Evolutionary conservation across 2,888 invertebrate genomes (phyloP).

Genomic region (Muschampia plurimacula): DNA sequence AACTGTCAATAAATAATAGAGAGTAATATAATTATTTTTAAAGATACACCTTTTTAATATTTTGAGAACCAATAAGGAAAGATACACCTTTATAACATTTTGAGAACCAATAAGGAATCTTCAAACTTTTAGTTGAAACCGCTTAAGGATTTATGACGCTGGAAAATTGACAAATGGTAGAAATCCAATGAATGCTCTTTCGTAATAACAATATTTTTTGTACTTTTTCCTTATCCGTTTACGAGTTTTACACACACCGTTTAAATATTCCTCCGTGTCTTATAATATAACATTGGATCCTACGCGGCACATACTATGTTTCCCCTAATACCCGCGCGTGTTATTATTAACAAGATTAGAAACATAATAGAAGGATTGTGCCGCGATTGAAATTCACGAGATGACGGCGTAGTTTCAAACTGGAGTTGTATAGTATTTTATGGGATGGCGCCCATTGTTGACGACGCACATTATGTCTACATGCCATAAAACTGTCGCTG

Average conservation of each 20-base stretch:
- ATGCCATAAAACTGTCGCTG: slow-evolving; percentile 45
- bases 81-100: background rate
- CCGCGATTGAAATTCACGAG: slow-evolving; percentile 64
- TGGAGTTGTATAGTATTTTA: slow-evolving; percentile 65
- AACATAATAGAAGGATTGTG: slow-evolving; percentile 34
- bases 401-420: slow-evolving; percentile 58
- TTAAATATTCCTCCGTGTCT: slow-evolving; percentile 21
- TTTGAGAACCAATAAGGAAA: background rate
- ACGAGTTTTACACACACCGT: background rate
- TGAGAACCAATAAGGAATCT: background rate
- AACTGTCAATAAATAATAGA: no score
- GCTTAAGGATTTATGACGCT: slow-evolving; percentile 17
- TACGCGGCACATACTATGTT: slow-evolving; percentile 18
- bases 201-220: slow-evolving; percentile 24
- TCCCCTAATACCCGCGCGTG: slow-evolving; percentile 23
- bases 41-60: background rate
- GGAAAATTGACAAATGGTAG: slow-evolving; percentile 23
- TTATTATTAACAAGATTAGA: slow-evolving; percentile 37
- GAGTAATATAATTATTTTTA: no score
- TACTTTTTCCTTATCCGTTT: slow-evolving; percentile 36
- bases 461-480: slow-evolving; percentile 58
- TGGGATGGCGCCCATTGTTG: slow-evolving; percentile 60
- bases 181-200: slow-evolving; percentile 27
- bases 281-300: slow-evolving; percentile 13
- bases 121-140: background rate